phyloP scores from a whole-genome alignment of 2,113 vertebrate genomes.

The Campylorhamphus procurvoides region DNA sequence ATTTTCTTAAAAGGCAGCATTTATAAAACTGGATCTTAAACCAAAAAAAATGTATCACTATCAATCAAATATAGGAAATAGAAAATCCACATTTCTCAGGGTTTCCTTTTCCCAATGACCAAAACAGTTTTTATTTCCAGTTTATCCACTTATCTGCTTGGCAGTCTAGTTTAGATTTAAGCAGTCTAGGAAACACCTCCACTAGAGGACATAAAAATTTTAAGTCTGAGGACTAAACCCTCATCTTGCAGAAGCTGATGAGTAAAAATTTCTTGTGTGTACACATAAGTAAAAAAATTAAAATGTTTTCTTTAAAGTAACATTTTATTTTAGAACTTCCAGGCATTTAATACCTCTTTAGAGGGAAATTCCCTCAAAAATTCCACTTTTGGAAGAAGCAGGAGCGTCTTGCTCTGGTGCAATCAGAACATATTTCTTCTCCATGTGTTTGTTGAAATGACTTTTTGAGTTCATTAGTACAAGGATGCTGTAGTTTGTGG shows the following conservation, averaged over 20 bases:
- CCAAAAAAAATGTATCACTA: not conserved
- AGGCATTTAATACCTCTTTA: not conserved
- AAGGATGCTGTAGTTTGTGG: not conserved
- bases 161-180: not conserved
- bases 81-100: not conserved
- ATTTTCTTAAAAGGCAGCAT: not conserved
- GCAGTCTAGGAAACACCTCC: not conserved
- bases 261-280: not conserved
- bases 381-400: constrained; percentile 53
- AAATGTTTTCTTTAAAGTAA: not conserved
- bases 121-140: not conserved
- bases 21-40: not conserved
- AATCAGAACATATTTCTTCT: not conserved
- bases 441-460: not conserved
- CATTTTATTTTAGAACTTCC: not conserved
- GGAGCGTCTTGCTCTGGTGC: constrained; percentile 45
- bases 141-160: not conserved
- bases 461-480: not conserved
- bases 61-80: not conserved
- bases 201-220: not conserved
- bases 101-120: not conserved
- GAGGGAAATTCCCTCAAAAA: not conserved
- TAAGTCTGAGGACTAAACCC: not conserved
- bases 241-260: not conserved
- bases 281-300: not conserved